Conservation (phyloP, 1,140 invertebrate genomes). For the Atta texana region DNA sequence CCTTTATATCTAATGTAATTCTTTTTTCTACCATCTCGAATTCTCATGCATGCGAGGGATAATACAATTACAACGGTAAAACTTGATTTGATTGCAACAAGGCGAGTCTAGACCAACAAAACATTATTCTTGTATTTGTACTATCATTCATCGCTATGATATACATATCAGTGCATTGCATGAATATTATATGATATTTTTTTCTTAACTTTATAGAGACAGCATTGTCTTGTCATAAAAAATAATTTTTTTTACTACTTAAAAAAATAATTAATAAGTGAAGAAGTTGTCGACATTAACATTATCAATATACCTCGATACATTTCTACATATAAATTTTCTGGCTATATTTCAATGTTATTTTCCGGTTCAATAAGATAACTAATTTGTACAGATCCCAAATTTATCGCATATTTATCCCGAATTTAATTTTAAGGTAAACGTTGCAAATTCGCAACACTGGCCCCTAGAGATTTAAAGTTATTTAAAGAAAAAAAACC, state of each 20-base stretch:
- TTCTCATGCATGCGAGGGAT: constrained; percentile 31
- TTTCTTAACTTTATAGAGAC: too few species aligned
- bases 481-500: not conserved
- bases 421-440: too few species aligned
- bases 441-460: too few species aligned
- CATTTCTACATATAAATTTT: too few species aligned
- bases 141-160: not conserved
- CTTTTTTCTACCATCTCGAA: constrained; percentile 39
- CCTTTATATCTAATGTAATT: constrained; percentile 47
- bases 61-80: constrained; percentile 64
- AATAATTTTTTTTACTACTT: not conserved
- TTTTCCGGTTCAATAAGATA: too few species aligned
- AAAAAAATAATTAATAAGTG: not conserved
- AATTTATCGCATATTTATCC: too few species aligned
- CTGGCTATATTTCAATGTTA: too few species aligned
- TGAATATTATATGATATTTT: not conserved
- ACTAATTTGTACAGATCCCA: too few species aligned
- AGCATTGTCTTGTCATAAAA: too few species aligned
- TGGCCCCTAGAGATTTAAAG: not conserved
- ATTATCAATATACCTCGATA: too few species aligned
- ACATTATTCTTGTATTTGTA: not conserved
- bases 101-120: not conserved
- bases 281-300: too few species aligned
- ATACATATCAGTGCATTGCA: not conserved
- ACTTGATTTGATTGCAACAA: constrained; percentile 26